Percentiles rank a stretch among this genome's conserved stretches.
These are phyloP conservation scores for Pharmacophagus antenor DNA, from an alignment of 2,888 invertebrate species.

Conservation along the genomic window DNA sequence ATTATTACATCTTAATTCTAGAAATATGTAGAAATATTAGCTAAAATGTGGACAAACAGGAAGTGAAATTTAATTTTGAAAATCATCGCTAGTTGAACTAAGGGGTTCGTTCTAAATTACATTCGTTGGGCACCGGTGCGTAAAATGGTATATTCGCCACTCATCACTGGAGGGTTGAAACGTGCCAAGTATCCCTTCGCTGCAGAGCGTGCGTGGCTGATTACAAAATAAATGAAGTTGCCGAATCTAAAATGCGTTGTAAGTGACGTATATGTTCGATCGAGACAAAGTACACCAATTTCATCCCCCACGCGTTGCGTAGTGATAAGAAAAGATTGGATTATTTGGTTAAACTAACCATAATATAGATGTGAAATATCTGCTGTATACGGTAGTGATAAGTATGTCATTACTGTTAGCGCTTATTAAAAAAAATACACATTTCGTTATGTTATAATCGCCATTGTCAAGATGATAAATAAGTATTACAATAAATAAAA, in stretches of 20 bases:
- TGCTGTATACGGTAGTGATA: too few relatives aligned
- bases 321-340: not conserved
- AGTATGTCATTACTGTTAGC: too few relatives aligned
- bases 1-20: too few relatives aligned
- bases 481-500: not conserved
- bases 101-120: constrained; percentile 23
- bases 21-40: too few relatives aligned
- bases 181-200: constrained; percentile 23
- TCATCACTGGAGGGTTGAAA: constrained; percentile 23
- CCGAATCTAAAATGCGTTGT: constrained; percentile 2
- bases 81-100: constrained; percentile 19
- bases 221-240: constrained; percentile 23
- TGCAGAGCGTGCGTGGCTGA: constrained; percentile 19
- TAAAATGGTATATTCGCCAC: constrained; percentile 27
- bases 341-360: not conserved
- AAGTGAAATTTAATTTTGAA: constrained; percentile 15
- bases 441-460: too few relatives aligned
- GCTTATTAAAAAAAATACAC: not conserved
- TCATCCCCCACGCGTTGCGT: not conserved
- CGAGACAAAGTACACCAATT: constrained; percentile 1
- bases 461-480: too few relatives aligned
- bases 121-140: constrained; percentile 20
- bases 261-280: not conserved
- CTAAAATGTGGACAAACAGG: too few relatives aligned
- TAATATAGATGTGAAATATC: too few relatives aligned